Percentiles rank a stretch among this genome's conserved stretches.
Conservation (phyloP, 2,888 invertebrate species). For the Acronicta alni region DNA sequence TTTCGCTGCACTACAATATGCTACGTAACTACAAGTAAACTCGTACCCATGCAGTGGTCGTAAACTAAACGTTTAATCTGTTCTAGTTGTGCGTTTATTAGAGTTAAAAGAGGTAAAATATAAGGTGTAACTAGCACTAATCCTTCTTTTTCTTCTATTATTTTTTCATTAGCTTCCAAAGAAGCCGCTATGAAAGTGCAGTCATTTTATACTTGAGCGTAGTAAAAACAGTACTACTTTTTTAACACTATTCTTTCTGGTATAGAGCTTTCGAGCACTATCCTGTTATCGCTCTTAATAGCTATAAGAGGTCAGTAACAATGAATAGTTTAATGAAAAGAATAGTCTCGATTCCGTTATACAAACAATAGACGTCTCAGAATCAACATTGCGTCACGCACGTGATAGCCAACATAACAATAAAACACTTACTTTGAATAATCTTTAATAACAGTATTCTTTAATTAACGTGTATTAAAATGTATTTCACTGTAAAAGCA, state of each 20-base stretch:
- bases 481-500: constrained; percentile 21
- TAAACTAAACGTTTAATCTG: constrained; percentile 38
- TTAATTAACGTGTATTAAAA: constrained; percentile 20
- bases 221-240: no score
- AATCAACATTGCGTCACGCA: background rate
- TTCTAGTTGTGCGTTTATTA: constrained; percentile 29
- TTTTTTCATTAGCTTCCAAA: background rate
- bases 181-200: background rate
- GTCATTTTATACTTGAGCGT: no score
- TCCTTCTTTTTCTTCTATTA: background rate
- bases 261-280: no score
- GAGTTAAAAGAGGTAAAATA: no score
- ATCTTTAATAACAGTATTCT: constrained; percentile 21
- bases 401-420: background rate
- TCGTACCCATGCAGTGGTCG: constrained; percentile 26
- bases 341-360: background rate
- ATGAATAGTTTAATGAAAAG: background rate
- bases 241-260: no score
- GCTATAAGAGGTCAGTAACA: background rate
- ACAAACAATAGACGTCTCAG: constrained; percentile 9
- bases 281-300: no score
- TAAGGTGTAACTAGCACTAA: background rate
- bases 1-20: constrained; percentile 17
- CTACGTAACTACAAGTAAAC: constrained; percentile 35
- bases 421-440: constrained; percentile 13